Base-by-base conservation (phyloP, 1,140 invertebrate genomes). In the Whitmania pigra region DNA sequence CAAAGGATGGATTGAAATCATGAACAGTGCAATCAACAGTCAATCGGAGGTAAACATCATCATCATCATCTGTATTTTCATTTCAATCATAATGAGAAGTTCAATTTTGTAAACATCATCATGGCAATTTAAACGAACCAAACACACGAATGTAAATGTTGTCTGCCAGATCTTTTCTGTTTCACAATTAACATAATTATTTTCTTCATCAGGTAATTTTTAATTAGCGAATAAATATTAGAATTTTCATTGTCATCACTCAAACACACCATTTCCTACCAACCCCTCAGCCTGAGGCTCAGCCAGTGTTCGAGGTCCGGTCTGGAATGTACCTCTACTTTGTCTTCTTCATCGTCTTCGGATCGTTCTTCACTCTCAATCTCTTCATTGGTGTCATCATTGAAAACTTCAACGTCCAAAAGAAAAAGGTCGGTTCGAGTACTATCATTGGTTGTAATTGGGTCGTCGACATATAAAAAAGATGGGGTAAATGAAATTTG, bases 311-410 rank as follows among this genome's bases (percentile, higher is more conserved):
- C 80, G 94, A 99, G 86, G 89, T 88, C 69, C 96, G 92, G 84
- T 90, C 94, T 80, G 91, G 93, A 83, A 94, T 95, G 91, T 97
- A 97, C 84, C 85, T 97, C 72, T 99, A 97, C 85, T 99, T 96
- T 84, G 93, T 96, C 78, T 90, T 95, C 82, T 97, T 97, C 84
- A 95, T 97, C 76, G 93, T 96, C 78, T 94, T 95, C 83, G 93
- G 93, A 74, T 93, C 92, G 78, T 97, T 97, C 86, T 97, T 97
- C 85, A 96, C 93, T 76, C 87, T 97, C 73, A 97, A 97, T 83
- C 88, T 97, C 78, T 96, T 97, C 85, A 95, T 96, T 86, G 93
- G 93, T 87, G 93, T 95, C 78, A 95, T 97, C 85, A 96, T 97
- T 82, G 93, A 97, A 82, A 95, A 96, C 84, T 97, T 96, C 84